A percentile compares a stretch with the other conserved stretches of the same genome.
These are phyloP conservation scores for Zaprionus taronus DNA, from an alignment of 1,140 invertebrate genomes.

Conservation along the genomic window DNA sequence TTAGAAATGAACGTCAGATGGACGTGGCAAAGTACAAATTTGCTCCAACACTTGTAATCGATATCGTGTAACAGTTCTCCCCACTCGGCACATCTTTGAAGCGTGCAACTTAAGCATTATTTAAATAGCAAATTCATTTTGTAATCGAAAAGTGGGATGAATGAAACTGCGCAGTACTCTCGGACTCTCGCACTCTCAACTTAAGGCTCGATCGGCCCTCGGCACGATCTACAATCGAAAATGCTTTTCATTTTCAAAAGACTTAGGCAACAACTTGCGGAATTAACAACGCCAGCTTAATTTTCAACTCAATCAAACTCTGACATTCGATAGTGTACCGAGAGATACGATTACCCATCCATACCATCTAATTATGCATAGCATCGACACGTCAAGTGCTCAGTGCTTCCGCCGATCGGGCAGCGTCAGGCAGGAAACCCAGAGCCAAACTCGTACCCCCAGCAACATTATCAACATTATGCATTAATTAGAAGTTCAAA, in stretches of 20 bases:
- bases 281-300: constrained; percentile 25
- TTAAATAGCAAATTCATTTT: constrained; percentile 67
- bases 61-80: constrained; percentile 1
- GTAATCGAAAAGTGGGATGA: constrained; percentile 34
- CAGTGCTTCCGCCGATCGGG: constrained; percentile 61
- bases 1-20: background rate
- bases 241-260: constrained; percentile 41
- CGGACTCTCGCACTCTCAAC: constrained; percentile 28
- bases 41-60: constrained; percentile 24
- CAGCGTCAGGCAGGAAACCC: constrained; percentile 64
- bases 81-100: constrained; percentile 27
- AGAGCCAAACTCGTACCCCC: constrained; percentile 29
- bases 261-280: constrained; percentile 64
- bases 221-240: constrained; percentile 37
- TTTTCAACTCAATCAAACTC: constrained; percentile 6
- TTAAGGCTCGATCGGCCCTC: constrained; percentile 41
- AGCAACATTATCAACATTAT: constrained; percentile 54
- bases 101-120: constrained; percentile 67
- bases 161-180: constrained; percentile 61
- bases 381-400: constrained; percentile 57
- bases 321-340: constrained; percentile 60
- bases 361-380: constrained; percentile 73
- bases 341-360: constrained; percentile 52
- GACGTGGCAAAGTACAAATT: constrained; percentile 34
- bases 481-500: constrained; percentile 68